A percentile compares a stretch with the other conserved stretches of the same genome.
phyloP scores from a whole-genome alignment of 2,888 invertebrate species.

The Acanthoscelides obtectus region DNA sequence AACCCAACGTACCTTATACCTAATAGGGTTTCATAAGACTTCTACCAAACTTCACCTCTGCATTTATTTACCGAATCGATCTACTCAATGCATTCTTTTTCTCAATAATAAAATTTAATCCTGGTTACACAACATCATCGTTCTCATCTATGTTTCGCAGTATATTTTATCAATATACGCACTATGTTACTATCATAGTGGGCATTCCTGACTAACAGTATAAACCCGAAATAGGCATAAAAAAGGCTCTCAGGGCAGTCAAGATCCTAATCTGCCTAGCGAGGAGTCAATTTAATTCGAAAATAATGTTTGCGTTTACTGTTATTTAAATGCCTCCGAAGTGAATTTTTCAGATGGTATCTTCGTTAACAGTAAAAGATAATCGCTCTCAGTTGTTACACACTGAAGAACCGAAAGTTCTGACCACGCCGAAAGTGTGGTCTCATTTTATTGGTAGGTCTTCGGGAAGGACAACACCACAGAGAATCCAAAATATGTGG shows the following conservation, averaged over 20 bases:
- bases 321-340: not conserved
- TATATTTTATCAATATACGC: not conserved
- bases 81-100: too few species aligned
- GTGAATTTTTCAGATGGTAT: not conserved
- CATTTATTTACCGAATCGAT: too few species aligned
- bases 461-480: too few species aligned
- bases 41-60: too few species aligned
- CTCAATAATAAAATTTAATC: too few species aligned
- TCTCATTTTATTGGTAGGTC: not conserved
- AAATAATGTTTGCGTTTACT: not conserved
- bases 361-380: not conserved
- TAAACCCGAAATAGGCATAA: not conserved
- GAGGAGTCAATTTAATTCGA: not conserved
- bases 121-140: too few species aligned
- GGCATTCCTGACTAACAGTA: not conserved
- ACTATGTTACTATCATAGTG: not conserved
- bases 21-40: too few species aligned
- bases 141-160: not conserved
- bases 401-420: not conserved
- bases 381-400: not conserved
- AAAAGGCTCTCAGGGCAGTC: not conserved
- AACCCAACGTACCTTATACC: too few species aligned
- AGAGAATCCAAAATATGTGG: too few species aligned
- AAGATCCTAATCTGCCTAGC: not conserved
- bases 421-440: not conserved